Evolutionary conservation across 1,140 invertebrate species (phyloP), one percentile per base, ranked within the genome.

Genomic region (Carposina sasakii): DNA sequence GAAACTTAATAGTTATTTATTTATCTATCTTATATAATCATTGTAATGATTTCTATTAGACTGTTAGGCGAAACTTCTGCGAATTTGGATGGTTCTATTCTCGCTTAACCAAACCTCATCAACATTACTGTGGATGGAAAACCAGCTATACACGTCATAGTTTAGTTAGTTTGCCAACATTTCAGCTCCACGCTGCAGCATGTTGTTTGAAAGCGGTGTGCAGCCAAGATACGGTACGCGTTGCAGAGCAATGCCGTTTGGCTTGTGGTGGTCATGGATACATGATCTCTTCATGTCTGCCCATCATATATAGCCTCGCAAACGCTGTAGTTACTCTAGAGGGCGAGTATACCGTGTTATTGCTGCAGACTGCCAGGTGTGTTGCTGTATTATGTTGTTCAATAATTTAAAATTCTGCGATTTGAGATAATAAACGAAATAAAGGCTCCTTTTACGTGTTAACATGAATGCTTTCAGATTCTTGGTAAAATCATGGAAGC

Each of bases 261-360:
- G 83, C 96, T 0, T 98, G 96, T 78, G 97, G 97, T 12, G 97
- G 97, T 6, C 96, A 98, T 70, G 97, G 97, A 5, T 98, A 93
- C 81, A 94, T 96, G 88, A 88, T 91, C 16, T 90, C 91, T 22
- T 95, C 94, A 39, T 94, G 94, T 71, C 86, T 98, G 8, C 95
- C 95, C 2, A 87, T 90, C 21, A 91, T 92, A 9, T 98, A 96
- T 68, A 91, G 90, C 8, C 76, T 92, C 46, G 88, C 90, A 0
- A 95, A 93, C 0, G 95, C 96, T 6, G 90, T 92, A 13, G 94
- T 92, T 73, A 98, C 96, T 2, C 98, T 98, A 63, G 96, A 98
- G 84, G 96, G 96, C 10, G 96, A 98, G 83, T 97, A 98, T 67
- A 97, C 95, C 0, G 96, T 98, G 9, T 82, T 98, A 48, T 85